Base-by-base conservation (phyloP, 2,888 invertebrate genomes). In the Agriopis aurantiaria region DNA sequence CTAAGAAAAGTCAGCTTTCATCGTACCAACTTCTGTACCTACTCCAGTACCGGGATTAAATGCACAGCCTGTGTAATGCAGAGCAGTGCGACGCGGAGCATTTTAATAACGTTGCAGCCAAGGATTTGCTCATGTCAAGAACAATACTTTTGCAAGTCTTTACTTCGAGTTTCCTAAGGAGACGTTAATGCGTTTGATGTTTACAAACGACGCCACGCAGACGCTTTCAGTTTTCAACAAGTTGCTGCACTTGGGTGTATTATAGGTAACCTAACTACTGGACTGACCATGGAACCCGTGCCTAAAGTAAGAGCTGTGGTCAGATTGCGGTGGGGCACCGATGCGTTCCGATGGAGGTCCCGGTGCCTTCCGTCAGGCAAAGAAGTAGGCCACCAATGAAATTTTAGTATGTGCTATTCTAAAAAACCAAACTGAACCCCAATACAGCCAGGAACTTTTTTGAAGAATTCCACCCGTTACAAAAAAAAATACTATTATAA, bases 51-150 rank as follows among this genome's bases (percentile, higher is more conserved):
- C 61, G 64, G 75, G 79, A 81, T 83, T 83, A 82, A 82, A 81
- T 76, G 78, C 78, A 78, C 78, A 79, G 77, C 68, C 69, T 63
- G 73, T 73, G 71, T 84, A 83, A 83, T 80, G 79, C 78, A 76
- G 76, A 78, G 76, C 77, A 59, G 75, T 67, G 75, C 65, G 71
- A 71, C 73, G 76, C 69, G 63, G 76, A 79, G 77, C 78, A 80
- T 78, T 81, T 82, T 79, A 78, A 77, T 75, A 79, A 75, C 71
- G 73, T 76, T 68, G 73, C 63, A 65, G 65, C 62, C 65, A 72
- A 73, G 76, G 70, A 76, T 76, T 77, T 78, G 80, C 77, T 83
- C 79, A 75, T 76, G 76, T 79, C 78, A 76, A 74, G 80, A 81
- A 82, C 81, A 84, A 84, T 78, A 80, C 79, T 76, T 75, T 75